phyloP scores from a whole-genome alignment of 2,888 invertebrate genomes.

The Campoplex capitator region DNA sequence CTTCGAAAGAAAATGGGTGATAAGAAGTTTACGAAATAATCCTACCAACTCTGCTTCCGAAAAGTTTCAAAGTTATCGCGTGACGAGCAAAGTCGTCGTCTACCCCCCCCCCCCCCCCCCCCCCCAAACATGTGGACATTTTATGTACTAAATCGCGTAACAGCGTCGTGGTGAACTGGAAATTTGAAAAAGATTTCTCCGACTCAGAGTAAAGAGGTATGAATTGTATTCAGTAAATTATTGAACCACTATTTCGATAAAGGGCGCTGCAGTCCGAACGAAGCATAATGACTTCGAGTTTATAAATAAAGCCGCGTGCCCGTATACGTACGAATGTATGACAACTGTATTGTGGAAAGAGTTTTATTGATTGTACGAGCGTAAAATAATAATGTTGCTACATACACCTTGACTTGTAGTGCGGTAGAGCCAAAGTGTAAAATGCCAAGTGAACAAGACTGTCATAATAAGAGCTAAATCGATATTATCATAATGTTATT shows the following conservation, averaged over 20 bases:
- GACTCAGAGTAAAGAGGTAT: background rate
- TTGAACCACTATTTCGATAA: background rate
- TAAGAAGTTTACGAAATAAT: too few species aligned
- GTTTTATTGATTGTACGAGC: slow-evolving; percentile 21
- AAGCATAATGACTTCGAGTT: background rate
- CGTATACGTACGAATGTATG: background rate
- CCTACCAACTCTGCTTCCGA: too few species aligned
- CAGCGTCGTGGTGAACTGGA: too few species aligned
- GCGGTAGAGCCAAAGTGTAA: background rate
- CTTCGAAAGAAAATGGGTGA: too few species aligned
- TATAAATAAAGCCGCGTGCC: background rate
- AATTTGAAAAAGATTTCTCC: background rate
- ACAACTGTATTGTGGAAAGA: background rate
- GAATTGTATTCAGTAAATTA: background rate
- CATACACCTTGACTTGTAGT: slow-evolving; percentile 46
- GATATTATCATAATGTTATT: slow-evolving; percentile 36
- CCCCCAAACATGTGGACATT: too few species aligned
- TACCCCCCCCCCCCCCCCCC: too few species aligned
- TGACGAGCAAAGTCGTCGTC: too few species aligned
- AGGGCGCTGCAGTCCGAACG: background rate
- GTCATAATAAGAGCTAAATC: slow-evolving; percentile 17
- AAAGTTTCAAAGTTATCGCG: too few species aligned
- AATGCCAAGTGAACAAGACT: background rate
- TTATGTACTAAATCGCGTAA: too few species aligned
- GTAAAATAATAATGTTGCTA: slow-evolving; percentile 37